A percentile compares a stretch with the other conserved stretches of the same genome.
These are phyloP conservation scores for Caenorhabditis virilis DNA, from an alignment of 2,888 invertebrate genomes.

Conservation along the genomic window DNA sequence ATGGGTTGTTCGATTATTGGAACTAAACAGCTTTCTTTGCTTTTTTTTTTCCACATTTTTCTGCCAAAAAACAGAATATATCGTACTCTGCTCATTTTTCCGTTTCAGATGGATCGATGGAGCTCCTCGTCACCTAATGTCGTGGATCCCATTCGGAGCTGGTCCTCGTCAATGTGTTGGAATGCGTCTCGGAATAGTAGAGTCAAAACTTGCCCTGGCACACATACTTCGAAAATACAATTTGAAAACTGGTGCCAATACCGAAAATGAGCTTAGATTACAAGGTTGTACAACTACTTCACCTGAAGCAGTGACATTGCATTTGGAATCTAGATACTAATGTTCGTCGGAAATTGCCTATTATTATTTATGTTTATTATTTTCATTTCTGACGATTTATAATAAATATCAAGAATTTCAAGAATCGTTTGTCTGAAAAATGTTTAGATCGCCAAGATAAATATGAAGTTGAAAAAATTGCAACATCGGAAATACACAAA, in stretches of 20 bases:
- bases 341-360: no score
- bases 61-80: neutral
- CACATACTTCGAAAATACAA: constrained; percentile 49
- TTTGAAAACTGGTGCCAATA: constrained; percentile 35
- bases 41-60: neutral
- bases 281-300: constrained; percentile 28
- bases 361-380: no score
- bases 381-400: no score
- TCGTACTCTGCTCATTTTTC: neutral
- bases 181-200: constrained; percentile 56
- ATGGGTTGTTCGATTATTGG: no score
- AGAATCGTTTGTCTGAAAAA: no score
- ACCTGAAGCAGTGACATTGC: constrained; percentile 26
- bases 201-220: constrained; percentile 57
- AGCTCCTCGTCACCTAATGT: constrained; percentile 18
- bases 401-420: no score
- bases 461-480: no score
- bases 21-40: no score
- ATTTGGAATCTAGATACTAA: constrained; percentile 19
- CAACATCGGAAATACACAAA: no score
- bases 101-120: constrained; percentile 41
- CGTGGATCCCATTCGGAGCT: constrained; percentile 58
- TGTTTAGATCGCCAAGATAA: no score
- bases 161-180: constrained; percentile 64
- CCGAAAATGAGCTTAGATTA: constrained; percentile 46